These are phyloP conservation scores for Drosophila atripex DNA, from an alignment of 2,888 invertebrate genomes.

Conservation along the genomic window DNA sequence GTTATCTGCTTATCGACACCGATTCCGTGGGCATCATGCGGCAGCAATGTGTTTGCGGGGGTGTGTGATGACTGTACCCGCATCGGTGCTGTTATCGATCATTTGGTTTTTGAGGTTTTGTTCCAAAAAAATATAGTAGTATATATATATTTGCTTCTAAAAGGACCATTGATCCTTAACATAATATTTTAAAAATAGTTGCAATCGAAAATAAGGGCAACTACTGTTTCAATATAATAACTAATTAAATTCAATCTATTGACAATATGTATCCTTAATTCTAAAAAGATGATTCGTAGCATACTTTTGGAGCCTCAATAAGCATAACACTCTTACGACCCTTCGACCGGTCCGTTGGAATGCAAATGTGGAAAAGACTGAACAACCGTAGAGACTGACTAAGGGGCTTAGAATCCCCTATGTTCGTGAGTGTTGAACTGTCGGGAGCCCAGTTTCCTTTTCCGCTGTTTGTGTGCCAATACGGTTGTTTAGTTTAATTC, in stretches of 20 bases:
- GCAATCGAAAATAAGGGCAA: no score
- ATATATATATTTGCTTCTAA: no score
- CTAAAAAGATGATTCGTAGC: background rate
- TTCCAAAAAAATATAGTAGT: no score
- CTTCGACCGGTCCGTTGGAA: slow-evolving; percentile 3
- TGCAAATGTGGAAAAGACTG: background rate
- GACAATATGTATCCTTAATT: no score
- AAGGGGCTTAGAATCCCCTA: background rate
- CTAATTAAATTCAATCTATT: no score
- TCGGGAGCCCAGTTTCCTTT: slow-evolving; percentile 28
- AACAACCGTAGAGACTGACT: no score
- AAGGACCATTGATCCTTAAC: no score
- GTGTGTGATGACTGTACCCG: slow-evolving; percentile 1
- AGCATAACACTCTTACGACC: background rate
- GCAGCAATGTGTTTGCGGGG: background rate
- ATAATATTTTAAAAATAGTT: no score
- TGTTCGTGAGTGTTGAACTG: slow-evolving; percentile 23
- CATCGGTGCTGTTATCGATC: background rate
- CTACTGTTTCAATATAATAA: no score
- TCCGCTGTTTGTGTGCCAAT: slow-evolving; percentile 47
- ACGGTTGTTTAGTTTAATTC: slow-evolving; percentile 75
- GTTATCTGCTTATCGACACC: background rate
- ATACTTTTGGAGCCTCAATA: slow-evolving; percentile 1
- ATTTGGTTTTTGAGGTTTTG: background rate
- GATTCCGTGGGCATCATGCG: background rate